Conservation (phyloP, 2,113 vertebrate genomes). For the Gasterosteus aculeatus region DNA sequence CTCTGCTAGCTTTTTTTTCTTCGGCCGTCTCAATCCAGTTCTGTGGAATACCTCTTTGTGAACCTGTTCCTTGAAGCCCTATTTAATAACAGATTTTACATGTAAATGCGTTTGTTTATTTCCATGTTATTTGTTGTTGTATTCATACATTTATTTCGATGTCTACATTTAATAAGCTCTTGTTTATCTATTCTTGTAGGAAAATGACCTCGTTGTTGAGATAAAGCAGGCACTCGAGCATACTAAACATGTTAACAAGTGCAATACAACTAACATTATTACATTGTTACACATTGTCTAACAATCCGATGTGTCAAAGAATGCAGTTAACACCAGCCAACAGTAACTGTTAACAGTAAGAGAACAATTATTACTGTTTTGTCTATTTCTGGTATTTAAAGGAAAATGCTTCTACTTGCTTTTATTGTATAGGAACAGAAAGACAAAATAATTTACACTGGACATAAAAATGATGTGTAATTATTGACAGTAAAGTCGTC, state of each 20-base stretch:
- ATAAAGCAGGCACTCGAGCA: not conserved
- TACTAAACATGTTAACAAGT: not conserved
- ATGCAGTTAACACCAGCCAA: not conserved
- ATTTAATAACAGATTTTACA: not conserved
- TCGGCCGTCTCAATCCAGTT: not conserved
- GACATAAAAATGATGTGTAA: not conserved
- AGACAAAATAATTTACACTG: not conserved
- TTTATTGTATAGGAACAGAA: not conserved
- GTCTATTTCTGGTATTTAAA: not conserved
- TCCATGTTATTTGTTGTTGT: not conserved
- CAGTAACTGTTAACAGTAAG: not conserved
- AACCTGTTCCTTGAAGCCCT: not conserved
- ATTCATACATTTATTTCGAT: not conserved
- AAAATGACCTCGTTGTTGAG: not conserved
- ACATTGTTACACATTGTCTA: no score
- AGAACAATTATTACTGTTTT: not conserved
- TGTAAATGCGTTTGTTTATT: not conserved
- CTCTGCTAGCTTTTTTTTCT: conserved; percentile 69
- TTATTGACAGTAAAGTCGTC: not conserved
- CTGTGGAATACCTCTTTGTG: no score
- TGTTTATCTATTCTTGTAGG: not conserved
- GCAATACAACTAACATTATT: not conserved
- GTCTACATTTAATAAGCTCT: not conserved
- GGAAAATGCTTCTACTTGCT: not conserved
- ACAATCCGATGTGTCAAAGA: not conserved